A percentile compares a stretch with the other conserved stretches of the same genome.
These are phyloP conservation scores for Reticulitermes speratus DNA, from an alignment of 1,140 invertebrate genomes.

Conservation along the genomic window DNA sequence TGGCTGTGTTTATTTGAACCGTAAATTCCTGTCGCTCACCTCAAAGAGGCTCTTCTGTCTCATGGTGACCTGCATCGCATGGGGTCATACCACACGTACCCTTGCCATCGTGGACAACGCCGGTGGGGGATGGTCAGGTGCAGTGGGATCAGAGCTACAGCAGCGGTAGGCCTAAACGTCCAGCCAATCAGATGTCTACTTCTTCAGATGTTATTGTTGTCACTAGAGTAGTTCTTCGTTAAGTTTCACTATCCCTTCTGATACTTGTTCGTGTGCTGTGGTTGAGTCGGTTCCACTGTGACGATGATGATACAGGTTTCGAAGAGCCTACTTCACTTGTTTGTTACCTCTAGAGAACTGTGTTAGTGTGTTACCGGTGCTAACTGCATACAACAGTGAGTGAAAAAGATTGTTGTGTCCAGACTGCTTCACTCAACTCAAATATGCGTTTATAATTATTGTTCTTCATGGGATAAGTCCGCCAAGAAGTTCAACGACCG, in stretches of 20 bases:
- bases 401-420: background rate
- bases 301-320: background rate
- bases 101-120: constrained; percentile 23
- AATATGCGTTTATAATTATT: background rate
- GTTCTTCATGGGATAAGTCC: background rate
- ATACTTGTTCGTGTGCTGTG: background rate
- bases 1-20: background rate
- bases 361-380: constrained; percentile 14
- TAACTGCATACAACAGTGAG: background rate
- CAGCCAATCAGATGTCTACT: constrained; percentile 7
- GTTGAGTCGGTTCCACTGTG: background rate
- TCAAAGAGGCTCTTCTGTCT: background rate
- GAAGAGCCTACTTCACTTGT: background rate
- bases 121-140: constrained; percentile 20
- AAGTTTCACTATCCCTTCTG: background rate
- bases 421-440: background rate
- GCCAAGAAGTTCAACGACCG: background rate
- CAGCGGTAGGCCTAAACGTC: background rate
- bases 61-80: constrained; percentile 28
- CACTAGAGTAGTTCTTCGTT: background rate
- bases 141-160: background rate
- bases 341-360: background rate
- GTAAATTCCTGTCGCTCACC: background rate
- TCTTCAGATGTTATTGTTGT: constrained; percentile 10
- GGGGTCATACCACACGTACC: constrained; percentile 27